Evolutionary conservation across 2,888 invertebrate genomes (phyloP).

Genomic region (Mycalesis mineus): DNA sequence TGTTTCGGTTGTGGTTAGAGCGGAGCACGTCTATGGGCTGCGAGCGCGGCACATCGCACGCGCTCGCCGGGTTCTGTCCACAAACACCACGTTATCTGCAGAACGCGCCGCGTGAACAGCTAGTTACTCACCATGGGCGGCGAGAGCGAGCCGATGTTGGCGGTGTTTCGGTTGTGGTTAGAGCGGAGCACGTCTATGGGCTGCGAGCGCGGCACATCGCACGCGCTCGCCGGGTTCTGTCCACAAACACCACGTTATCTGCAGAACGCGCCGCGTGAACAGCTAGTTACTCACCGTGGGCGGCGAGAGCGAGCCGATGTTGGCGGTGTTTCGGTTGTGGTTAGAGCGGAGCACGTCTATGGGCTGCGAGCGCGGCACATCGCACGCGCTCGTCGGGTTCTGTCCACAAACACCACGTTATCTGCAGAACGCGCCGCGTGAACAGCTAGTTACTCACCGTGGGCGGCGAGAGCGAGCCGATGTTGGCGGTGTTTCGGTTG

Average conservation of each 20-base stretch:
- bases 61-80: too few species aligned
- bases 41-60: too few species aligned
- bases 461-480: slow-evolving; percentile 95
- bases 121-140: slow-evolving; percentile 86
- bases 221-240: slow-evolving; percentile 56
- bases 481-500: slow-evolving; percentile 85
- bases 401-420: slow-evolving; percentile 33
- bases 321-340: slow-evolving; percentile 84
- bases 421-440: slow-evolving; percentile 3
- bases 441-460: slow-evolving; percentile 77
- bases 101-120: too few species aligned
- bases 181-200: slow-evolving; percentile 90
- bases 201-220: slow-evolving; percentile 86
- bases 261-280: neutral
- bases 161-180: slow-evolving; percentile 83
- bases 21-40: too few species aligned
- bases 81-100: too few species aligned
- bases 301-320: slow-evolving; percentile 94
- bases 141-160: slow-evolving; percentile 93
- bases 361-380: slow-evolving; percentile 89
- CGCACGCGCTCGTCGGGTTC: slow-evolving; percentile 54
- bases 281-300: slow-evolving; percentile 82
- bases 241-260: slow-evolving; percentile 18
- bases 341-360: slow-evolving; percentile 89
- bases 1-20: too few species aligned